These are phyloP conservation scores for Herpetotheres cachinnans DNA, from an alignment of 2,113 vertebrate species.

Conservation along the genomic window DNA sequence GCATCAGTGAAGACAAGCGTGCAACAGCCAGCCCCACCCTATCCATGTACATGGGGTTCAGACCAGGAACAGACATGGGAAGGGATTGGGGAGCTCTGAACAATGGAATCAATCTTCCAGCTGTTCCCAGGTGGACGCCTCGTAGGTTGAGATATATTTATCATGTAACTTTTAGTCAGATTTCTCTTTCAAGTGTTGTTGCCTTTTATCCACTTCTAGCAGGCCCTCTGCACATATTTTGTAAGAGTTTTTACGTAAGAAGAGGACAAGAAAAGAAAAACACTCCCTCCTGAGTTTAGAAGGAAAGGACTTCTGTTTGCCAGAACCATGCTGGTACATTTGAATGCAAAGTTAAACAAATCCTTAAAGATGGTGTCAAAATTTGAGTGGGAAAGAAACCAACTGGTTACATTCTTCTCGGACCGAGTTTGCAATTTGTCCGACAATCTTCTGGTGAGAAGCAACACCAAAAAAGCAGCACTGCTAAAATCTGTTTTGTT, in stretches of 20 bases:
- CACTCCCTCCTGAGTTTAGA: not conserved
- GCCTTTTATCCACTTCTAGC: constrained; percentile 12
- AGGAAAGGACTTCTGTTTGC: not conserved
- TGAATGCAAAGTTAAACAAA: constrained; percentile 13
- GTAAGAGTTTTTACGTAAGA: not conserved
- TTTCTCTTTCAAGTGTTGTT: not conserved
- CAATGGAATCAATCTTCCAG: not conserved
- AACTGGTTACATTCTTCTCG: not conserved
- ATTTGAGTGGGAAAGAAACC: not conserved
- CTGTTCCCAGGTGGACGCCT: not conserved
- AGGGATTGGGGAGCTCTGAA: not conserved
- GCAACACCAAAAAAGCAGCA: not conserved
- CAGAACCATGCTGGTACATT: not conserved
- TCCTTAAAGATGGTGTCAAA: not conserved
- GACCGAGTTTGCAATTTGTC: not conserved
- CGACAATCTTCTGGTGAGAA: not conserved
- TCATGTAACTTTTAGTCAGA: not conserved
- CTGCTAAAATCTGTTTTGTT: constrained; percentile 27
- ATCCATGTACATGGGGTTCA: rapidly evolving
- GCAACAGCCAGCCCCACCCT: not conserved
- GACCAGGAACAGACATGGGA: not conserved
- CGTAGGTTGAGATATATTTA: not conserved
- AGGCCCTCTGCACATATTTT: not conserved
- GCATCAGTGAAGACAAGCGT: not conserved
- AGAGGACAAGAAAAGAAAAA: not conserved